Conservation (phyloP, 2,888 invertebrate species). For the Carterocephalus palaemon region DNA sequence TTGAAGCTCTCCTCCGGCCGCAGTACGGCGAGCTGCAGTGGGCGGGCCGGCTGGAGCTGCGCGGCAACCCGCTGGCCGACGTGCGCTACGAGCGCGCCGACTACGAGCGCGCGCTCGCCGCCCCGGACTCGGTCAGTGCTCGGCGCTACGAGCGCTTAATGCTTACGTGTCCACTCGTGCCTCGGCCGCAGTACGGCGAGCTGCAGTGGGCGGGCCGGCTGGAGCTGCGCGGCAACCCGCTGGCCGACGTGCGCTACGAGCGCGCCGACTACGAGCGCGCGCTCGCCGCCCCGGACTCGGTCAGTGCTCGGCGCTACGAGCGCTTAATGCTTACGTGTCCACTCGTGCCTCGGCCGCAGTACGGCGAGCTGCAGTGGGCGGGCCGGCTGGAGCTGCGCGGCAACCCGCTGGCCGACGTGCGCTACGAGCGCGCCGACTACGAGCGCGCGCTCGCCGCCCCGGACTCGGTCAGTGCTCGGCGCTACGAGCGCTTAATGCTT, state of each 20-base stretch:
- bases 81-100: constrained; percentile 26
- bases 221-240: constrained; percentile 27
- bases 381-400: constrained; percentile 28
- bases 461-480: constrained; percentile 1
- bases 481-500: too few relatives aligned
- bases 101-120: constrained; percentile 25
- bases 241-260: constrained; percentile 27
- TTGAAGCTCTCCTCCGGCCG: too few relatives aligned
- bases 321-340: too few relatives aligned
- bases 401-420: constrained; percentile 28
- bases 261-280: constrained; percentile 26
- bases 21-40: constrained; percentile 31
- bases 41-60: constrained; percentile 31
- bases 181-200: constrained; percentile 26
- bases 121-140: neutral
- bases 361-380: constrained; percentile 28
- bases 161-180: too few relatives aligned
- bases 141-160: constrained; percentile 16
- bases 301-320: constrained; percentile 5
- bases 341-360: constrained; percentile 25
- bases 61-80: constrained; percentile 28
- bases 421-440: constrained; percentile 27
- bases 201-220: constrained; percentile 29
- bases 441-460: constrained; percentile 17
- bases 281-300: constrained; percentile 9